Percentiles rank a stretch among this genome's conserved stretches.
phyloP scores from a whole-genome alignment of 1,140 invertebrate species.

The Calephelis nemesis region DNA sequence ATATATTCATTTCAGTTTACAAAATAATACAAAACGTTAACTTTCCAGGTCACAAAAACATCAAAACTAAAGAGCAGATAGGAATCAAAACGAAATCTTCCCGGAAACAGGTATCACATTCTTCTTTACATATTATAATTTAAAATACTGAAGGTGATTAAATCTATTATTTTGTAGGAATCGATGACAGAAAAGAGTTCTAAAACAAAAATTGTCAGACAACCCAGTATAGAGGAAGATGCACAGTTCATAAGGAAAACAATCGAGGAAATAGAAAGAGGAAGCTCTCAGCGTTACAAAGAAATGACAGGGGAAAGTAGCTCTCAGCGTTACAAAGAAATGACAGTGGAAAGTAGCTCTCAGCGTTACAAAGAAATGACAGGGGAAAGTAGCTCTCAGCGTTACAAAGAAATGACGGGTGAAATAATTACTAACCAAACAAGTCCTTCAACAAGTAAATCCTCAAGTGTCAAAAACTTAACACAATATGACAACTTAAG shows the following conservation, averaged over 20 bases:
- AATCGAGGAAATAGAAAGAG: constrained; percentile 71
- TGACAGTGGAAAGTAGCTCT: no score
- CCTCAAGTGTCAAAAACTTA: constrained; percentile 36
- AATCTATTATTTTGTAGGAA: constrained; percentile 38
- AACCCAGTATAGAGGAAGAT: constrained; percentile 69
- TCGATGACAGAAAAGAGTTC: constrained; percentile 45
- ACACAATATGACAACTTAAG: constrained; percentile 44
- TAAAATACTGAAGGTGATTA: constrained; percentile 20
- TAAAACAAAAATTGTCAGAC: constrained; percentile 51
- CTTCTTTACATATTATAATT: constrained; percentile 20
- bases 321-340: constrained; percentile 31
- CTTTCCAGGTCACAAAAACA: constrained; percentile 52
- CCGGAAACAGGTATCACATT: constrained; percentile 55
- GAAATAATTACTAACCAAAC: constrained; percentile 31
- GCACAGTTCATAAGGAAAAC: constrained; percentile 70
- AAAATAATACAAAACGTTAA: constrained; percentile 9
- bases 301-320: constrained; percentile 42
- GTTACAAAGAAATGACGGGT: constrained; percentile 31
- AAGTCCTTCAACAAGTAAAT: constrained; percentile 46
- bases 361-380: constrained; percentile 28
- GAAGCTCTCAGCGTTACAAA: constrained; percentile 54
- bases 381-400: constrained; percentile 23
- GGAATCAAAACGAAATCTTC: constrained; percentile 41
- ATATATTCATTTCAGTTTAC: no score
- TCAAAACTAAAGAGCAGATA: constrained; percentile 39